Percentiles rank a stretch among this genome's conserved stretches.
phyloP scores from a whole-genome alignment of 2,113 vertebrate species.

The Cygnus buccinator region DNA sequence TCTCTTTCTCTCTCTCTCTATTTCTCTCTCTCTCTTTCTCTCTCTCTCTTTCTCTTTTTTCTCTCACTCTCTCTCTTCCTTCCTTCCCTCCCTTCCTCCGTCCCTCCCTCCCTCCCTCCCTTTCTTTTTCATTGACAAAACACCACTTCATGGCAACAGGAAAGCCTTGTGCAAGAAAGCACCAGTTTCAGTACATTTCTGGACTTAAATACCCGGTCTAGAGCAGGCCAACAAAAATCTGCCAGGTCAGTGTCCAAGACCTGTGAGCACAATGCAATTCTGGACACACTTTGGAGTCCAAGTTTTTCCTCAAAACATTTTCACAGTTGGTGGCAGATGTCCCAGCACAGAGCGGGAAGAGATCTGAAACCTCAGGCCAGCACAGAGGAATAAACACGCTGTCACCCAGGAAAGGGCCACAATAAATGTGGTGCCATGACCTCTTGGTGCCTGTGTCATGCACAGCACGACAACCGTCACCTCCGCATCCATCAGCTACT shows the following conservation, averaged over 20 bases:
- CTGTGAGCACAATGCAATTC: neutral
- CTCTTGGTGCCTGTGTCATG: neutral
- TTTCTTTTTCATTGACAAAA: neutral
- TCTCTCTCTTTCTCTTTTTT: neutral
- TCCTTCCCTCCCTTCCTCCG: too few species aligned
- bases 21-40: too few species aligned
- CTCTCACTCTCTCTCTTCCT: neutral
- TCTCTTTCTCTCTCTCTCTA: too few species aligned
- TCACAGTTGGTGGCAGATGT: neutral
- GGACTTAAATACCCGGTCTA: neutral
- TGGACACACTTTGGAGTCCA: neutral
- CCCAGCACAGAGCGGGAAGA: neutral
- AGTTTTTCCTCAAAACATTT: neutral
- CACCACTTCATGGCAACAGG: neutral
- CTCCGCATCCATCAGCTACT: neutral
- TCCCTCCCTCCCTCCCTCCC: too few species aligned
- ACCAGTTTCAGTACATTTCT: neutral
- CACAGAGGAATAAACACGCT: neutral
- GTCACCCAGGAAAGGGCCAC: neutral
- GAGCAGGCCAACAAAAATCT: neutral
- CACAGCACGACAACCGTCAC: neutral
- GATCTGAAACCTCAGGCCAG: neutral
- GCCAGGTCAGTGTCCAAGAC: rapidly evolving
- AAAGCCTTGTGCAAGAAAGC: neutral
- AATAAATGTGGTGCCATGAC: neutral